Percentiles rank a stretch among this genome's conserved stretches.
These are phyloP conservation scores for Clangula hyemalis DNA, from an alignment of 2,797 vertebrate species.

Conservation along the genomic window DNA sequence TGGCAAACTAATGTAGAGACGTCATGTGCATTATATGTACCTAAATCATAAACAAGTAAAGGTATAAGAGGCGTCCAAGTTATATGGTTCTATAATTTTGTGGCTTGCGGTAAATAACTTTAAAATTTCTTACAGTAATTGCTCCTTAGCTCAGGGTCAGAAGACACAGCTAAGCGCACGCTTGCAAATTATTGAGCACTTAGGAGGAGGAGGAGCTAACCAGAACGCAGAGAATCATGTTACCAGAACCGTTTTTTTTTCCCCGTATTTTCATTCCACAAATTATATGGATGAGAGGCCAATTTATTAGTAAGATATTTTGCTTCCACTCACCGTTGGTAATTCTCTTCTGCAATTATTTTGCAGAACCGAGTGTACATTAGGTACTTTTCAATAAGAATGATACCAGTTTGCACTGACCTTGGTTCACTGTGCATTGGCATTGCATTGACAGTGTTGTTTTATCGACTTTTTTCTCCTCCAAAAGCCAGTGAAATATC, in stretches of 20 bases:
- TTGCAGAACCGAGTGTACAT: conserved; percentile 18
- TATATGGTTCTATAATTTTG: not conserved
- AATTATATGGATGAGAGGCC: not conserved
- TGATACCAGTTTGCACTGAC: conserved; percentile 21
- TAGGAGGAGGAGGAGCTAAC: not conserved
- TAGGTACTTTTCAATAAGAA: conserved; percentile 10
- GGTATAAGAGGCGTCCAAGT: not conserved
- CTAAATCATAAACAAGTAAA: not conserved
- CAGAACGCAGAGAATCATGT: not conserved
- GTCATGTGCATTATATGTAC: not conserved
- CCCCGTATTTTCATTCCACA: not conserved
- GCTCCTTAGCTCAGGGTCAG: not conserved
- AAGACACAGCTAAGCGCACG: not conserved
- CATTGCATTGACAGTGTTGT: not conserved
- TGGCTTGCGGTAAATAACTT: not conserved
- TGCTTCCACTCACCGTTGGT: not conserved
- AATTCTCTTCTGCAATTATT: conserved; percentile 37
- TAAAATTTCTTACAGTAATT: not conserved
- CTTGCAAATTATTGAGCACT: not conserved
- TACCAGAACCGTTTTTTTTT: not conserved
- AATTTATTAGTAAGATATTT: conserved; percentile 25
- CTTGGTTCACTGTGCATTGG: conserved; percentile 33
- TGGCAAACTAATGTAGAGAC: not conserved
- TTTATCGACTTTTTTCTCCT: conserved; percentile 21
- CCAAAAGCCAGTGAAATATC: conserved; percentile 32